phyloP scores from a whole-genome alignment of 1,140 invertebrate genomes.

The Bradynema listronoti region DNA sequence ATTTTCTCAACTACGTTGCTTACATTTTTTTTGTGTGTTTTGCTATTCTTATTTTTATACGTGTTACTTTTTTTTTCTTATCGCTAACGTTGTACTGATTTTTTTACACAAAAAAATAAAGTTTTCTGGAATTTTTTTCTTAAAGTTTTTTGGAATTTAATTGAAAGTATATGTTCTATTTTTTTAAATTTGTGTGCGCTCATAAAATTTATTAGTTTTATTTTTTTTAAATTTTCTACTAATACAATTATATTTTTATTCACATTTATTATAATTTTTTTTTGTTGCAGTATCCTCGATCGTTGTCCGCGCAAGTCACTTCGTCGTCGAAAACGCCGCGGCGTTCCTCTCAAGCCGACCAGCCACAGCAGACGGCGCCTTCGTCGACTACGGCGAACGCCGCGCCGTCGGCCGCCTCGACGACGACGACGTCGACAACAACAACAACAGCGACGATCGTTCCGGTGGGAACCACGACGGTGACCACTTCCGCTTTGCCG shows the following conservation, averaged over 20 bases:
- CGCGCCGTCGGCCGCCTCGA: constrained; percentile 2
- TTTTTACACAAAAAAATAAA: too few relatives aligned
- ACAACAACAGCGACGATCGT: constrained; percentile 9
- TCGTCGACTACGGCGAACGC: neutral
- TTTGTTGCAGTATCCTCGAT: constrained; percentile 24
- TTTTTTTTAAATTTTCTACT: neutral
- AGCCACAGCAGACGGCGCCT: constrained; percentile 4
- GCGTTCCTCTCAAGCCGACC: constrained; percentile 32
- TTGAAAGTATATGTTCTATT: too few relatives aligned
- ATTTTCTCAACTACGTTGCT: too few relatives aligned
- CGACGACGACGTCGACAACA: constrained; percentile 2
- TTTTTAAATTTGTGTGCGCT: neutral
- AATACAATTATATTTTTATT: constrained; percentile 10
- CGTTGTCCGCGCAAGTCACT: constrained; percentile 16
- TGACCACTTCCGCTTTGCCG: constrained; percentile 19
- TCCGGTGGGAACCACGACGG: constrained; percentile 7
- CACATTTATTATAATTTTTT: constrained; percentile 1
- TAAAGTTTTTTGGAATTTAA: too few relatives aligned
- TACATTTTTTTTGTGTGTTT: too few relatives aligned
- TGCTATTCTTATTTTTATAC: too few relatives aligned
- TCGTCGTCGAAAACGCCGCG: constrained; percentile 26
- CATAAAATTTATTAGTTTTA: neutral
- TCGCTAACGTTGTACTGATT: too few relatives aligned
- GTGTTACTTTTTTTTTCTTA: too few relatives aligned
- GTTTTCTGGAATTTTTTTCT: too few relatives aligned